Conservation (phyloP, 2,797 vertebrate genomes). For the Gallirallus australis region DNA sequence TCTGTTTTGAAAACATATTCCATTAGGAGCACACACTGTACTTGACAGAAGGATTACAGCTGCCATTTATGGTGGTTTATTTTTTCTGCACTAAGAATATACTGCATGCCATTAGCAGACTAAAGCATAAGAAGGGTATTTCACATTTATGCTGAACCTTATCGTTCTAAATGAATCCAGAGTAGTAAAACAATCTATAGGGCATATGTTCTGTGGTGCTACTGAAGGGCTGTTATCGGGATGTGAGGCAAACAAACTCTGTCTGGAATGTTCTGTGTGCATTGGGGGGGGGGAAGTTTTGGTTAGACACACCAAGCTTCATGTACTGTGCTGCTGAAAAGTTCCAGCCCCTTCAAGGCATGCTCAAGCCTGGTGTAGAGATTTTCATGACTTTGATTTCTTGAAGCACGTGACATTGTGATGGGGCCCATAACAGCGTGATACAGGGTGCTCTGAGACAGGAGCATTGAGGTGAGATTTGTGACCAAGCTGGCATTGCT, state of each 20-base stretch:
- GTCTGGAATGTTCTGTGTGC: background rate
- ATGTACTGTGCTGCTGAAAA: background rate
- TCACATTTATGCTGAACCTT: slow-evolving; percentile 9
- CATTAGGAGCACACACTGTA: background rate
- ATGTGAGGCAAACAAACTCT: background rate
- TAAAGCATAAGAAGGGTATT: background rate
- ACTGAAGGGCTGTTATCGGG: fast-evolving
- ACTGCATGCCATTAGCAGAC: background rate
- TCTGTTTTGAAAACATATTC: slow-evolving; percentile 44
- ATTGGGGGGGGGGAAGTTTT: background rate
- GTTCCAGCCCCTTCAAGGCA: background rate
- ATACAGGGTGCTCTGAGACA: background rate
- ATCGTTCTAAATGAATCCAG: background rate
- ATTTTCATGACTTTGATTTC: background rate
- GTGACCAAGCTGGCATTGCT: background rate
- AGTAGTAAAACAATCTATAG: background rate
- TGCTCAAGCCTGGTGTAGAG: fast-evolving
- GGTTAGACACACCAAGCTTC: background rate
- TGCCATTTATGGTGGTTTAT: slow-evolving; percentile 14
- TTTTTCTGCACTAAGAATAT: background rate
- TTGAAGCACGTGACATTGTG: fast-evolving
- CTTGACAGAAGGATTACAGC: slow-evolving; percentile 35
- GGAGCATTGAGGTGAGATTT: background rate
- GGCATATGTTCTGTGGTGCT: background rate
- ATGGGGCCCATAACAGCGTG: background rate